Percentiles rank a stretch among this genome's conserved stretches.
These are phyloP conservation scores for Piscicola geometra DNA, from an alignment of 2,888 invertebrate genomes.

Conservation along the genomic window DNA sequence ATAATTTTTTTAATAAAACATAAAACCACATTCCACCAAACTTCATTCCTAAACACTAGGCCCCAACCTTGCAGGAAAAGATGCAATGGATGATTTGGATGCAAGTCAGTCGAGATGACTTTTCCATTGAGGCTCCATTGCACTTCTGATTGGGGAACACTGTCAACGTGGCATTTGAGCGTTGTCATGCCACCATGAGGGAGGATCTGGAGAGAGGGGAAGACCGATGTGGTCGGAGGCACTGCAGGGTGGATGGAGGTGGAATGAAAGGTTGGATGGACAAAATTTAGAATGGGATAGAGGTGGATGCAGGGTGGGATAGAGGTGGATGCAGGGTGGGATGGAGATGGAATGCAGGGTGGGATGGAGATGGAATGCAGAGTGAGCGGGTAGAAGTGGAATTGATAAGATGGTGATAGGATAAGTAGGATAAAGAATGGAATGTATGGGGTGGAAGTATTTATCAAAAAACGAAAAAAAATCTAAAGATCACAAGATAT, in stretches of 20 bases:
- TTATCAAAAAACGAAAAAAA: too few species aligned
- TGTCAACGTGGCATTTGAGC: conserved; percentile 31
- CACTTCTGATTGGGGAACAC: conserved; percentile 28
- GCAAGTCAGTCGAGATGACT: not conserved
- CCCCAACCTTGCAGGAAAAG: not conserved
- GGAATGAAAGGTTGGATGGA: too few species aligned
- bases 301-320: too few species aligned
- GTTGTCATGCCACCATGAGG: conserved; percentile 18
- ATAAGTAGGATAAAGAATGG: too few species aligned
- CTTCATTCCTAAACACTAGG: not conserved
- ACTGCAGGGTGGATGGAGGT: not conserved
- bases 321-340: too few species aligned
- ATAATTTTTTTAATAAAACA: not conserved
- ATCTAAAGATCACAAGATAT: too few species aligned
- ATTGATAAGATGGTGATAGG: too few species aligned
- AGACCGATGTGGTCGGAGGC: conserved; percentile 26
- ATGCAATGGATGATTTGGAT: not conserved
- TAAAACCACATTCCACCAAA: not conserved
- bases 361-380: too few species aligned
- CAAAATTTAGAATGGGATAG: too few species aligned
- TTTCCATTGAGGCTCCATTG: conserved; percentile 33
- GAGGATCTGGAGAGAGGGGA: conserved; percentile 33
- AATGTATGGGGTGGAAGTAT: too few species aligned
- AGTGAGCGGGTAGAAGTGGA: too few species aligned
- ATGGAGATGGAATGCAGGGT: too few species aligned